Evolutionary conservation across 2,797 vertebrate species (phyloP).

Genomic region (Sternarchorhynchus goeldii): DNA sequence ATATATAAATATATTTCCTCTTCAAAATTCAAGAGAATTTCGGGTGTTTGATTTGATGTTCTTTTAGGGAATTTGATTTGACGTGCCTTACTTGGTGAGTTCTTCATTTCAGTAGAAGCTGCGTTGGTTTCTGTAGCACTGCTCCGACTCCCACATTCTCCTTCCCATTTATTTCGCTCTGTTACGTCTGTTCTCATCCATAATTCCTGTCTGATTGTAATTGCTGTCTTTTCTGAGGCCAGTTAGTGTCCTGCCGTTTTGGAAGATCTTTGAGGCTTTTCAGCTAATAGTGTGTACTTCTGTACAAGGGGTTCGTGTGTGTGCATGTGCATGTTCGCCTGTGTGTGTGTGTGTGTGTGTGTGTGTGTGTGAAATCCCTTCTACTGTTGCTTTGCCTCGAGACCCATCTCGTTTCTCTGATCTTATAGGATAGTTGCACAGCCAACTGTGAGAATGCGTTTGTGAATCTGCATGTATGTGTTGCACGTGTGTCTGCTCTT

Average conservation of each 20-base stretch:
- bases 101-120: background rate
- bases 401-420: slow-evolving; percentile 7
- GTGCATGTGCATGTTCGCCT: slow-evolving; percentile 25
- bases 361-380: slow-evolving; percentile 13
- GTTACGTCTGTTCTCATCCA: slow-evolving; percentile 41
- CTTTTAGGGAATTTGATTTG: background rate
- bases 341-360: slow-evolving; percentile 16
- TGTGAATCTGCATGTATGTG: slow-evolving; percentile 5
- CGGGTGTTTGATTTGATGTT: too few species aligned
- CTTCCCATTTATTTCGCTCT: slow-evolving; percentile 24
- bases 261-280: slow-evolving; percentile 34
- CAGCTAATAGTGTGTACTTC: slow-evolving; percentile 9
- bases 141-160: slow-evolving; percentile 22
- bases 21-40: too few species aligned
- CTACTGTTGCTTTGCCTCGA: slow-evolving; percentile 13
- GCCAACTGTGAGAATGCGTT: slow-evolving; percentile 3
- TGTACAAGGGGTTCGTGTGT: background rate
- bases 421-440: slow-evolving; percentile 27
- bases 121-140: slow-evolving; percentile 3
- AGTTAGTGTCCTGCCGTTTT: slow-evolving; percentile 20
- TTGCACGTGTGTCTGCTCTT: background rate
- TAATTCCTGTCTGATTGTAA: slow-evolving; percentile 49
- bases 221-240: slow-evolving; percentile 46
- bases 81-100: background rate
- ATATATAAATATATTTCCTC: too few species aligned